Conservation (phyloP, 2,888 invertebrate genomes). For the Phrixothrix hirtus region DNA sequence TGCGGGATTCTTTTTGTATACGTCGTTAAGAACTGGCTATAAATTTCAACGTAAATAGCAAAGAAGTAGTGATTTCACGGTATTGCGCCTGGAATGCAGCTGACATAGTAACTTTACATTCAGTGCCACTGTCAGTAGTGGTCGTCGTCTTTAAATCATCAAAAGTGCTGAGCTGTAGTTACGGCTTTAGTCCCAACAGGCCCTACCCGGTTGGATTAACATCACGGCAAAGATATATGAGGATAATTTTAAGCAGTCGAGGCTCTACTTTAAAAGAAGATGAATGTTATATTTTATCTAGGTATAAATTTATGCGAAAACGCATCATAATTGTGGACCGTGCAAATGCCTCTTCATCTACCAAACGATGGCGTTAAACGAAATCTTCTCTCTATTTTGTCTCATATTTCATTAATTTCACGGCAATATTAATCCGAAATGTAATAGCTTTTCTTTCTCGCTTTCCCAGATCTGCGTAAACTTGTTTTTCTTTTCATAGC, state of each 20-base stretch:
- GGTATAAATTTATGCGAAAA: slow-evolving; percentile 53
- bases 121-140: slow-evolving; percentile 41
- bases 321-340: slow-evolving; percentile 54
- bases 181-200: slow-evolving; percentile 32
- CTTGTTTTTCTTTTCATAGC: slow-evolving; percentile 46
- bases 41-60: slow-evolving; percentile 24
- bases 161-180: slow-evolving; percentile 50
- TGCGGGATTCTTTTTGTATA: slow-evolving; percentile 5
- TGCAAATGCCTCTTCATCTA: slow-evolving; percentile 49
- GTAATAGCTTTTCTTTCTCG: slow-evolving; percentile 45
- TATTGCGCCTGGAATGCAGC: slow-evolving; percentile 37
- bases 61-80: slow-evolving; percentile 36
- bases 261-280: slow-evolving; percentile 54
- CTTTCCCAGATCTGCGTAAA: slow-evolving; percentile 41
- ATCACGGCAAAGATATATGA: slow-evolving; percentile 53
- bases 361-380: slow-evolving; percentile 8
- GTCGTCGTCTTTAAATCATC: slow-evolving; percentile 53
- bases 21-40: slow-evolving; percentile 11
- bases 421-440: slow-evolving; percentile 43
- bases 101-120: slow-evolving; percentile 47
- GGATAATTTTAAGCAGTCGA: slow-evolving; percentile 46
- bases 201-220: slow-evolving; percentile 50
- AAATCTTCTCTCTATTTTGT: slow-evolving; percentile 34
- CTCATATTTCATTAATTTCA: slow-evolving; percentile 45
- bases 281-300: slow-evolving; percentile 56